These are phyloP conservation scores for Triplophysa yarkandensis DNA, from an alignment of 2,797 vertebrate genomes.

Conservation along the genomic window DNA sequence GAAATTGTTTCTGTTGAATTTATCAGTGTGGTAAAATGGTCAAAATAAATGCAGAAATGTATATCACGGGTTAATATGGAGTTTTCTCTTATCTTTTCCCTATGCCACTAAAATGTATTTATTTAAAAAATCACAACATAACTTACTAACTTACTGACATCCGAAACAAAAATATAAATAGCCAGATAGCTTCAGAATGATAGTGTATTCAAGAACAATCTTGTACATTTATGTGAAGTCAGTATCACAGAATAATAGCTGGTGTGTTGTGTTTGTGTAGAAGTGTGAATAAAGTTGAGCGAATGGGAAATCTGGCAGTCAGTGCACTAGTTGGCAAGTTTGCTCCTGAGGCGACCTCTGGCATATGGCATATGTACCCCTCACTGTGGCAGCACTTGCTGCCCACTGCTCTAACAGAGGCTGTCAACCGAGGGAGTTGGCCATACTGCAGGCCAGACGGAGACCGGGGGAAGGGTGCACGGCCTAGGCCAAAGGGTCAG, in stretches of 20 bases:
- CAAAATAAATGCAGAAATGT: no score
- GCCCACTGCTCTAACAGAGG: constrained; percentile 60
- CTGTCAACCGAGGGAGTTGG: constrained; percentile 51
- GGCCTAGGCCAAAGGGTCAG: constrained; percentile 34
- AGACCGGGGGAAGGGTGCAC: constrained; percentile 39
- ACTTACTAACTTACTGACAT: no score
- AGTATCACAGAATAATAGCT: not conserved
- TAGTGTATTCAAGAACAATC: no score
- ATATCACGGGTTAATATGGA: no score
- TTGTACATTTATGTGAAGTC: not conserved
- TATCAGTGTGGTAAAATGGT: no score
- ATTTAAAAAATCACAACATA: no score
- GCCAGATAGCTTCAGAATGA: no score
- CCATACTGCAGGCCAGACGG: constrained; percentile 49
- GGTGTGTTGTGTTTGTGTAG: constrained; percentile 27
- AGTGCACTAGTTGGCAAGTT: constrained; percentile 55
- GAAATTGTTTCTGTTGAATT: no score
- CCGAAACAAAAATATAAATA: not conserved
- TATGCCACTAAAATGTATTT: no score
- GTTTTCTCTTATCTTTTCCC: no score
- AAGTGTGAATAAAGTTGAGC: constrained; percentile 53
- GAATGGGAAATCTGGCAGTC: constrained; percentile 64
- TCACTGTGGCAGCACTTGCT: constrained; percentile 66
- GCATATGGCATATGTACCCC: constrained; percentile 71
- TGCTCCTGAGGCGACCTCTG: constrained; percentile 67